These are phyloP conservation scores for Crocodylus rhombifer DNA, from an alignment of 2,797 vertebrate species.

Conservation along the genomic window DNA sequence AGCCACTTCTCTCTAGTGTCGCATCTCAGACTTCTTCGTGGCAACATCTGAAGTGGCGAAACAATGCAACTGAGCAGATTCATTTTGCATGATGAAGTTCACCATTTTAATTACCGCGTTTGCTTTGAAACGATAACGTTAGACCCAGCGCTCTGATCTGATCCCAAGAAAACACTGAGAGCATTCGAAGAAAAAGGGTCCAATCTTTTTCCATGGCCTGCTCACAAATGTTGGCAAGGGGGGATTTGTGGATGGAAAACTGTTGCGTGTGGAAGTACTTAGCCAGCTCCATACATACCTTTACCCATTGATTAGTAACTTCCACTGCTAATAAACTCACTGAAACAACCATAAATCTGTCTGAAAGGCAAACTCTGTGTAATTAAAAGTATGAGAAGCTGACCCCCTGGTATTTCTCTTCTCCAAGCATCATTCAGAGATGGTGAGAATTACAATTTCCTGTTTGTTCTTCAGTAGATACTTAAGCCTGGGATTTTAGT, in stretches of 20 bases:
- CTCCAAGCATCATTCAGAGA: background rate
- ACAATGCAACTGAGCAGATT: too few species aligned
- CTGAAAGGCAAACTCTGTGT: background rate
- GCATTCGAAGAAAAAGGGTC: too few species aligned
- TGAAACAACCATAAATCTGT: background rate
- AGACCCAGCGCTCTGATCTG: too few species aligned
- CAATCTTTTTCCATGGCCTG: too few species aligned
- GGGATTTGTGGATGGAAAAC: background rate
- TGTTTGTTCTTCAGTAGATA: background rate
- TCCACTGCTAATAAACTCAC: background rate
- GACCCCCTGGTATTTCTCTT: accelerated
- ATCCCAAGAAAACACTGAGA: too few species aligned
- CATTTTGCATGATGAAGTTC: too few species aligned
- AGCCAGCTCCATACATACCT: background rate
- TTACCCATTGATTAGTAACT: background rate
- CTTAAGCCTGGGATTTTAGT: background rate
- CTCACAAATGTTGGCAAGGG: too few species aligned
- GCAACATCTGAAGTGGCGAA: too few species aligned
- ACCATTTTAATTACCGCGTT: too few species aligned
- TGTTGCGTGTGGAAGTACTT: background rate
- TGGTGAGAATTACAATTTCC: background rate
- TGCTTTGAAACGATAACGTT: too few species aligned
- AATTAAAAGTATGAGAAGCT: background rate
- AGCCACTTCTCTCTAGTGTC: too few species aligned
- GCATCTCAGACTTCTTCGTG: too few species aligned